Conservation (phyloP, 64 coral and sea anemone genomes). For the Actinia tenebrosa region DNA sequence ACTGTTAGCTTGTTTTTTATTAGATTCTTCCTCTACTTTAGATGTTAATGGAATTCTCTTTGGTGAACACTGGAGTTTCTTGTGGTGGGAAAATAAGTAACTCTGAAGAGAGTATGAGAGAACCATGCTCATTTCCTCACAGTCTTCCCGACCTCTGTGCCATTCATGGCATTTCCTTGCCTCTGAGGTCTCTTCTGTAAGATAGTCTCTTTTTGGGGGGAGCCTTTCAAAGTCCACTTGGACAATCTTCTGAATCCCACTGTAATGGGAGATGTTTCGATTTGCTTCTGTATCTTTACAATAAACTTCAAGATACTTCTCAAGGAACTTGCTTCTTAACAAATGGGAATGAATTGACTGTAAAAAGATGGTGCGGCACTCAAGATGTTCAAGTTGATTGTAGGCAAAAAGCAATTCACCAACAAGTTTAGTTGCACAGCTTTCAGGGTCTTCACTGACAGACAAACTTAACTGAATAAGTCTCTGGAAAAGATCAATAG, state of each 20-base stretch:
- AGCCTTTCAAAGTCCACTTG: neutral
- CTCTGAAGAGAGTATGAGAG: constrained; percentile 11
- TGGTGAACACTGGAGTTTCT: constrained; percentile 14
- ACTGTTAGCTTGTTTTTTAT: neutral
- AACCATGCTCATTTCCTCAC: neutral
- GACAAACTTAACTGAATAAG: constrained; percentile 14
- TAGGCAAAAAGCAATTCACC: neutral
- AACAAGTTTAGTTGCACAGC: neutral
- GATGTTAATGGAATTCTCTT: neutral
- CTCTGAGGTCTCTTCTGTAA: neutral
- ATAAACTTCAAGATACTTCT: neutral
- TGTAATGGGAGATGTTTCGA: neutral
- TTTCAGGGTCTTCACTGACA: constrained; percentile 15
- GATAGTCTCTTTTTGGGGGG: neutral
- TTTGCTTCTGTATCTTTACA: neutral
- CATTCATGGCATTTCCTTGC: neutral
- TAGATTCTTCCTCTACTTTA: neutral
- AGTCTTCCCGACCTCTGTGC: neutral
- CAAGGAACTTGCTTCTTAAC: constrained; percentile 10
- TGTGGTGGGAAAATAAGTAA: constrained; percentile 19
- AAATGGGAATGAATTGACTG: constrained; percentile 20
- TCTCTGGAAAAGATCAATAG: constrained; percentile 3
- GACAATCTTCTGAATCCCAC: neutral
- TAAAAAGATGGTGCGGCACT: neutral
- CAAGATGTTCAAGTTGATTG: neutral